phyloP scores from a whole-genome alignment of 2,888 invertebrate genomes.

The Melinaea marsaeus region DNA sequence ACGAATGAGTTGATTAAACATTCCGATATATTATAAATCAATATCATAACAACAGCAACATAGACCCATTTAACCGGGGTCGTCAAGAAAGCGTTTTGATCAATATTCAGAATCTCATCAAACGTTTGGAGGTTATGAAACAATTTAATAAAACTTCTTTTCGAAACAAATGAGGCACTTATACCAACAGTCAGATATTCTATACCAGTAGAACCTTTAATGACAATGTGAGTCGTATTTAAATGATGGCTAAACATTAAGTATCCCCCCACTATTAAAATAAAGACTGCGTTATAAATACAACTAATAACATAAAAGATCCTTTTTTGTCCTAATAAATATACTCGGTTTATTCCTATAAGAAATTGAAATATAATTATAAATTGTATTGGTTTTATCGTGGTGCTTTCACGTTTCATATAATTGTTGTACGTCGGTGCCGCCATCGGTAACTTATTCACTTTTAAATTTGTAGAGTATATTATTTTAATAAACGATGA shows the following conservation, averaged over 20 bases:
- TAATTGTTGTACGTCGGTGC: too few relatives aligned
- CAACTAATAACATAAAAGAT: too few relatives aligned
- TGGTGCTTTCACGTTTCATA: too few relatives aligned
- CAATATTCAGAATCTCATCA: conserved; percentile 49
- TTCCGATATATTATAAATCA: conserved; percentile 41
- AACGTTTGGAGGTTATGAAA: conserved; percentile 45
- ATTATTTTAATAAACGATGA: too few relatives aligned
- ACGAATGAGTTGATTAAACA: conserved; percentile 16
- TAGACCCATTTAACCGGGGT: conserved; percentile 33
- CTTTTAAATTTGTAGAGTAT: too few relatives aligned
- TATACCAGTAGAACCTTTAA: conserved; percentile 38
- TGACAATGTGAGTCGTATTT: conserved; percentile 39
- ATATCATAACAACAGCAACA: conserved; percentile 34
- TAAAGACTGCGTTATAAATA: too few relatives aligned
- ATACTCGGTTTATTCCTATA: too few relatives aligned
- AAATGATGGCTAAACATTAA: conserved; percentile 1
- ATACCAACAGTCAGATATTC: conserved; percentile 46
- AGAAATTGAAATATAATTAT: too few relatives aligned
- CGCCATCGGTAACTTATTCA: too few relatives aligned
- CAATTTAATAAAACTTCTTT: conserved; percentile 39
- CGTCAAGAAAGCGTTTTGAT: conserved; percentile 38
- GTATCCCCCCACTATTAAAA: not conserved
- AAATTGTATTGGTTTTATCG: too few relatives aligned
- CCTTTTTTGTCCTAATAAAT: too few relatives aligned
- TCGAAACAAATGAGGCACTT: conserved; percentile 39